Evolutionary conservation across 2,797 vertebrate genomes (phyloP).

Genomic region (Onychomys leucogaster): DNA sequence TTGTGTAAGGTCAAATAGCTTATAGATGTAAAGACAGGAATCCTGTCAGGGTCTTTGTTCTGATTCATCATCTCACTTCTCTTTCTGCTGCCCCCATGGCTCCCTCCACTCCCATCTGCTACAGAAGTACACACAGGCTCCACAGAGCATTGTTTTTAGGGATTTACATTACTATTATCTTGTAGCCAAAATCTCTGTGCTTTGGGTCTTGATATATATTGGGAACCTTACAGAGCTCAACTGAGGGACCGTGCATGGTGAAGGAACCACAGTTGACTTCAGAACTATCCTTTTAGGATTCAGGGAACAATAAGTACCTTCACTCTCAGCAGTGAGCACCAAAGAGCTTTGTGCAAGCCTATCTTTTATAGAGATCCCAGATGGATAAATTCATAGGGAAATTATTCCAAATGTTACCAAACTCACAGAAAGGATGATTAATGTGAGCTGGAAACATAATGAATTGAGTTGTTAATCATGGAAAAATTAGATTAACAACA

Average conservation of each 20-base stretch:
- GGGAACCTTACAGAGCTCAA: rapidly evolving
- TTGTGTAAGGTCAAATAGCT: conserved; percentile 26
- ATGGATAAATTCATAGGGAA: conserved; percentile 81
- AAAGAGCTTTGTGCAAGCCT: conserved; percentile 58
- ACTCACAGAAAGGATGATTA: conserved; percentile 79
- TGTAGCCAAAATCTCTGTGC: not conserved
- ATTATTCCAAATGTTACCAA: conserved; percentile 82
- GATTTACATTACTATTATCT: not conserved
- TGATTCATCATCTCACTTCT: conserved; percentile 55
- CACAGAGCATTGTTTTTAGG: not conserved
- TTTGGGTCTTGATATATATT: not conserved
- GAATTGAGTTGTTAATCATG: conserved; percentile 80
- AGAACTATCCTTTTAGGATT: not conserved
- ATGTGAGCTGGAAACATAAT: conserved; percentile 80
- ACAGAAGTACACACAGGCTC: not conserved
- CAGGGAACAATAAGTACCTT: conserved; percentile 11
- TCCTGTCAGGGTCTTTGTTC: conserved; percentile 25
- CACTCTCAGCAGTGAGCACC: conserved; percentile 24
- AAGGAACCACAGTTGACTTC: not conserved
- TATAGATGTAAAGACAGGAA: conserved; percentile 17
- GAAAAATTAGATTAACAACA: conserved; percentile 72
- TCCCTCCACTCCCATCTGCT: conserved; percentile 48
- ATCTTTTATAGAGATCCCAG: conserved; percentile 76
- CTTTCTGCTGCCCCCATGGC: not conserved
- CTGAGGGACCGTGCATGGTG: not conserved